Conservation (phyloP, 2,888 invertebrate genomes). For the Sipunculus nudus region DNA sequence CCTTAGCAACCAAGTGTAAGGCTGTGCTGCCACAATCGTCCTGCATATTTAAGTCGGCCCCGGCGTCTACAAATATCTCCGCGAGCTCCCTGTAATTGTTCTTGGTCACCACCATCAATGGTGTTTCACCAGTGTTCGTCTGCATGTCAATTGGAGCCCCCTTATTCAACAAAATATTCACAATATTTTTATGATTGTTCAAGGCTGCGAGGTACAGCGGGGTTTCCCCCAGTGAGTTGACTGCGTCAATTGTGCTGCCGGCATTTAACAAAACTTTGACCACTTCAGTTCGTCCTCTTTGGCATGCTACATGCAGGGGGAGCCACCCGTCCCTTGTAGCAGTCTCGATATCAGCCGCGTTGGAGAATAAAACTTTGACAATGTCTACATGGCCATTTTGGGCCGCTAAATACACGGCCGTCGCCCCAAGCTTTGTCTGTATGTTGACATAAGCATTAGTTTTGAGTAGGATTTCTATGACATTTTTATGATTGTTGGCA, state of each 20-base stretch:
- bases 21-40: conserved; percentile 18
- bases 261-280: conserved; percentile 13
- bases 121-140: conserved; percentile 16
- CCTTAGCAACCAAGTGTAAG: conserved; percentile 18
- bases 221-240: conserved; percentile 19
- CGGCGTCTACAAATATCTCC: conserved; percentile 14
- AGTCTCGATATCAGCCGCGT: conserved; percentile 18
- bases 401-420: conserved; percentile 26
- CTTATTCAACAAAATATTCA: conserved; percentile 3
- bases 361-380: conserved; percentile 5
- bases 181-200: conserved; percentile 17
- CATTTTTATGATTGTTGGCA: conserved; percentile 20
- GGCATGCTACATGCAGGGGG: conserved; percentile 22
- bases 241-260: conserved; percentile 7
- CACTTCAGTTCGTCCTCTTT: conserved; percentile 16
- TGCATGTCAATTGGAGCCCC: conserved; percentile 14
- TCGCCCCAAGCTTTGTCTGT: conserved; percentile 25
- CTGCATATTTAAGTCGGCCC: conserved; percentile 24
- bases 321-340: conserved; percentile 26
- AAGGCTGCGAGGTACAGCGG: conserved; percentile 19
- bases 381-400: conserved; percentile 25
- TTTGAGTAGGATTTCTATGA: conserved; percentile 17
- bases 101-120: conserved; percentile 21
- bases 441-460: conserved; percentile 17
- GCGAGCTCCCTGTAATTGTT: conserved; percentile 19